These are phyloP conservation scores for Leucophora obtusa DNA, from an alignment of 2,888 invertebrate genomes.

Conservation along the genomic window DNA sequence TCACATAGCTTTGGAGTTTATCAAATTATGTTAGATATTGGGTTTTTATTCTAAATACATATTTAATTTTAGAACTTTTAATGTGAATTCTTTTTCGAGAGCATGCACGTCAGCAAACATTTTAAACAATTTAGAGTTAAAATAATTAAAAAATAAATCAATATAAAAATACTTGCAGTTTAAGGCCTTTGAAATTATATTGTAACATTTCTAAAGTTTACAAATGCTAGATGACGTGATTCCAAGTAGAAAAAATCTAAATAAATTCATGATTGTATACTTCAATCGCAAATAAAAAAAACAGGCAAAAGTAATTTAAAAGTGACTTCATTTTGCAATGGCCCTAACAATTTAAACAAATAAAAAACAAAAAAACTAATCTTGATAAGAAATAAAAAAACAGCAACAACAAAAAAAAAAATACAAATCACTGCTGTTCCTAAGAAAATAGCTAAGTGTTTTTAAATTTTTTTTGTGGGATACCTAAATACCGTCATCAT, in stretches of 20 bases:
- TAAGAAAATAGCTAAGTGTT: no score
- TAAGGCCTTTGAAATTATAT: not conserved
- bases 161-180: not conserved
- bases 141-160: not conserved
- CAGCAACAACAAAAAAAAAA: no score
- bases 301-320: conserved; percentile 32
- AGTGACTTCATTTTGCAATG: conserved; percentile 52
- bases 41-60: no score
- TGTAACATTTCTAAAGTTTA: not conserved
- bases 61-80: no score
- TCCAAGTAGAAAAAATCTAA: not conserved
- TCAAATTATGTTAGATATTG: no score
- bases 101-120: no score
- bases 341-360: conserved; percentile 40
- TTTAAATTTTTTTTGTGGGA: no score
- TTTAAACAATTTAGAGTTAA: not conserved
- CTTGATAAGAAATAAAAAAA: conserved; percentile 42
- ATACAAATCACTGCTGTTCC: no score
- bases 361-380: conserved; percentile 23
- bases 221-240: conserved; percentile 24
- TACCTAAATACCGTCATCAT: no score
- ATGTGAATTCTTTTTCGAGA: no score
- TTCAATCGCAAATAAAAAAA: conserved; percentile 23
- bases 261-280: conserved; percentile 13
- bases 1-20: no score